Conservation (phyloP, 1,140 invertebrate genomes). For the Drosophila bifasciata region DNA sequence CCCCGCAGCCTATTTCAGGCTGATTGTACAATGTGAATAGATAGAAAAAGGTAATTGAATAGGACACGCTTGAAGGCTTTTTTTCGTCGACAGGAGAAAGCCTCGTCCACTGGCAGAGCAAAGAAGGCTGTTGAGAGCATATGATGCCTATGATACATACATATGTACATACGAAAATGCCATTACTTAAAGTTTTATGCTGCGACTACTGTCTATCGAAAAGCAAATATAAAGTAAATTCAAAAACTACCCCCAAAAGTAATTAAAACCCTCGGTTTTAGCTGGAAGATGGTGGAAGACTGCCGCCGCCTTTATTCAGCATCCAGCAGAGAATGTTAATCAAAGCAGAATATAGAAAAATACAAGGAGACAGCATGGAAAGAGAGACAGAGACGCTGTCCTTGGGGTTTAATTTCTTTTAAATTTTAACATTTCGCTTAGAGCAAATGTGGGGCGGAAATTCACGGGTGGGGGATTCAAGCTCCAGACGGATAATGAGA, state of each 20-base stretch:
- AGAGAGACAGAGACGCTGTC: constrained; percentile 55
- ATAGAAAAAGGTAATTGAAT: constrained; percentile 56
- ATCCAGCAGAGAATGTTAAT: constrained; percentile 67
- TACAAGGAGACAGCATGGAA: constrained; percentile 38
- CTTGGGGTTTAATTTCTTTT: constrained; percentile 80
- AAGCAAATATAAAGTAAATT: constrained; percentile 33
- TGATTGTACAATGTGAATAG: constrained; percentile 35
- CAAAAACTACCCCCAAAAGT: constrained; percentile 78
- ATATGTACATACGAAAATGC: no score
- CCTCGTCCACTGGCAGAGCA: not conserved
- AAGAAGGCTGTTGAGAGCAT: constrained; percentile 17
- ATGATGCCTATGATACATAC: constrained; percentile 12
- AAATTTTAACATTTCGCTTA: constrained; percentile 64
- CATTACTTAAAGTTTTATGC: constrained; percentile 49
- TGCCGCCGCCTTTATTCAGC: constrained; percentile 9
- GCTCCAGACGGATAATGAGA: not conserved
- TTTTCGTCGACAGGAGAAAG: no score
- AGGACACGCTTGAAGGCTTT: constrained; percentile 4
- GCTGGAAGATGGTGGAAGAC: constrained; percentile 16
- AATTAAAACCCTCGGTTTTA: constrained; percentile 67
- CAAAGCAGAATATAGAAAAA: constrained; percentile 72
- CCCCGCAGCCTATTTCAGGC: not conserved
- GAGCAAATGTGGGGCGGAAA: constrained; percentile 23
- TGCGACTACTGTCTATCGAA: constrained; percentile 12
- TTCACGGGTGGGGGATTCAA: not conserved